phyloP scores from a whole-genome alignment of 2,888 invertebrate species.

The Tipula vernalis region DNA sequence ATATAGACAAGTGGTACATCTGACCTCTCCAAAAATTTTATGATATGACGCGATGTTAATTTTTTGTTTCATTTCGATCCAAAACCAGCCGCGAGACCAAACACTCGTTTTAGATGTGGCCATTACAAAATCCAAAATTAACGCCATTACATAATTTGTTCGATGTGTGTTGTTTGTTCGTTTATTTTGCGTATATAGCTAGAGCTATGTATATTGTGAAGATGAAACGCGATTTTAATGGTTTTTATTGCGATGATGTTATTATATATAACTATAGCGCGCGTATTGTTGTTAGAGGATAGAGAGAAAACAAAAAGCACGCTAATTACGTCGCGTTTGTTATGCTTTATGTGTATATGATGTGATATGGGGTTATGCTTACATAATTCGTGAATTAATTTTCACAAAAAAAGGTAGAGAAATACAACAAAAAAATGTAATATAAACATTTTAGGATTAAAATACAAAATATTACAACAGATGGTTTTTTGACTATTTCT shows the following conservation, averaged over 20 bases:
- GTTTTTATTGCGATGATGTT: background rate
- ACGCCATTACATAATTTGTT: background rate
- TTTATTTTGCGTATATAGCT: background rate
- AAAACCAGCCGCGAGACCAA: background rate
- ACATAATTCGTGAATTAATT: slow-evolving; percentile 4
- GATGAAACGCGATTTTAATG: slow-evolving; percentile 4
- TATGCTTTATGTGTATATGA: background rate
- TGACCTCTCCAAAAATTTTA: background rate
- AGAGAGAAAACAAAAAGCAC: background rate
- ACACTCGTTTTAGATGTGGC: background rate
- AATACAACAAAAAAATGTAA: background rate
- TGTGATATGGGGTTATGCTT: background rate
- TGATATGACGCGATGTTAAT: background rate
- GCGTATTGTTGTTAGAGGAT: background rate
- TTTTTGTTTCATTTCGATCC: background rate
- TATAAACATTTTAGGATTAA: background rate
- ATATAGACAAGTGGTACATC: background rate
- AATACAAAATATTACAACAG: background rate
- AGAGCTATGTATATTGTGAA: background rate
- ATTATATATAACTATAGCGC: background rate
- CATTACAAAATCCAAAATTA: background rate
- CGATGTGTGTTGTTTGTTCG: background rate
- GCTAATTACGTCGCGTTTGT: background rate
- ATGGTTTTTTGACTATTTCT: background rate
- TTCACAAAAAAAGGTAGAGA: background rate